Conservation (phyloP, 2,113 vertebrate genomes). For the Atrichornis clamosus region DNA sequence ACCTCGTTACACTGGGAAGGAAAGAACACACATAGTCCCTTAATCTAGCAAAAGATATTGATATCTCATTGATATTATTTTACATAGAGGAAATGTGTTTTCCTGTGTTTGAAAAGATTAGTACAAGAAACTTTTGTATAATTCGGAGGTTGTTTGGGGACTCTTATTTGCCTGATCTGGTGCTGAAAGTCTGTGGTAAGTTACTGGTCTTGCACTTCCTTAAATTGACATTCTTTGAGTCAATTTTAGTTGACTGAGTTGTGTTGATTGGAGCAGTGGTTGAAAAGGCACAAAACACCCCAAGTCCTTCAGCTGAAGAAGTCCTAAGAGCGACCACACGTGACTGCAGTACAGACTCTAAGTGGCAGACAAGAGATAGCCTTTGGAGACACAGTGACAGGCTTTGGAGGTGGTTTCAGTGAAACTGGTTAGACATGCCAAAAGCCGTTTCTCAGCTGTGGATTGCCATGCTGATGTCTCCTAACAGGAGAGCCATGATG, state of each 20-base stretch:
- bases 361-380: not conserved
- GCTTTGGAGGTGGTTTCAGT: not conserved
- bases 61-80: not conserved
- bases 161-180: not conserved
- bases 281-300: not conserved
- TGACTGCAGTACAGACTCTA: not conserved
- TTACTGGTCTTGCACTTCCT: not conserved
- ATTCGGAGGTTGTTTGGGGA: not conserved
- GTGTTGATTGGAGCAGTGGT: not conserved
- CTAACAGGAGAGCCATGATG: not conserved
- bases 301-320: not conserved
- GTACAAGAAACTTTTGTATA: not conserved
- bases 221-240: not conserved
- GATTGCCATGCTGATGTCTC: not conserved
- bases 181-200: not conserved
- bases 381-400: not conserved
- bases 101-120: not conserved
- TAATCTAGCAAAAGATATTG: not conserved
- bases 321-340: not conserved
- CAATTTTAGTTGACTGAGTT: not conserved
- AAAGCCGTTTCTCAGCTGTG: not conserved
- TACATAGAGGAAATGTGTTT: not conserved
- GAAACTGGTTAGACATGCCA: not conserved
- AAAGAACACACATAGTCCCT: not conserved
- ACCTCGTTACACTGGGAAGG: not conserved